Evolutionary conservation across 2,113 vertebrate genomes (phyloP).

Genomic region (Peucedramus taeniatus): DNA sequence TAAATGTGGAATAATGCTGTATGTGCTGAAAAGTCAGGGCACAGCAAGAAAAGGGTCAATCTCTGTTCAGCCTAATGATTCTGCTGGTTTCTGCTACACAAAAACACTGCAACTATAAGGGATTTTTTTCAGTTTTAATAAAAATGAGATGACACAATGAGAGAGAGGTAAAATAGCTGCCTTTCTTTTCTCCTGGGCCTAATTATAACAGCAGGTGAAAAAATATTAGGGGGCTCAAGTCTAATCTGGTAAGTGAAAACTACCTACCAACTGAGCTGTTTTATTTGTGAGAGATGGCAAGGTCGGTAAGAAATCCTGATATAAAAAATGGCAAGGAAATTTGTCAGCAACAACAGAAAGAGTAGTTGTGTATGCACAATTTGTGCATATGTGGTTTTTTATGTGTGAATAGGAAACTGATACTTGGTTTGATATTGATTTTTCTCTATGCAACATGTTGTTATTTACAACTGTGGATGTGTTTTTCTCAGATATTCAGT

Average conservation of each 20-base stretch:
- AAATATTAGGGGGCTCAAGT: neutral
- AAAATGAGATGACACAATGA: neutral
- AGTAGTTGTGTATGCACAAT: neutral
- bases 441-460: neutral
- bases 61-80: neutral
- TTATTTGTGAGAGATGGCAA: neutral
- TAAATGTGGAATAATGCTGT: neutral
- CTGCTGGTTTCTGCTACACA: neutral
- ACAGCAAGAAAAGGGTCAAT: neutral
- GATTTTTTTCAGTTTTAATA: neutral
- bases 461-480: neutral
- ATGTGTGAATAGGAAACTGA: neutral
- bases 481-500: neutral
- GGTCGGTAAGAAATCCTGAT: neutral
- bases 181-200: slow-evolving; percentile 12
- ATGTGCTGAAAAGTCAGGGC: neutral
- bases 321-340: neutral
- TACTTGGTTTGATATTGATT: neutral
- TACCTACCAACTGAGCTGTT: neutral
- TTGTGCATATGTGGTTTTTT: neutral
- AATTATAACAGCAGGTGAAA: slow-evolving; percentile 43
- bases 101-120: neutral
- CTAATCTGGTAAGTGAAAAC: slow-evolving; percentile 27
- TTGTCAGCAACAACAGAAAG: neutral
- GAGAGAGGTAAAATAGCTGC: slow-evolving; percentile 1